Percentiles rank a stretch among this genome's conserved stretches.
Evolutionary conservation across 1,140 invertebrate genomes (phyloP).

Genomic region (Hydropsyche tenuis): DNA sequence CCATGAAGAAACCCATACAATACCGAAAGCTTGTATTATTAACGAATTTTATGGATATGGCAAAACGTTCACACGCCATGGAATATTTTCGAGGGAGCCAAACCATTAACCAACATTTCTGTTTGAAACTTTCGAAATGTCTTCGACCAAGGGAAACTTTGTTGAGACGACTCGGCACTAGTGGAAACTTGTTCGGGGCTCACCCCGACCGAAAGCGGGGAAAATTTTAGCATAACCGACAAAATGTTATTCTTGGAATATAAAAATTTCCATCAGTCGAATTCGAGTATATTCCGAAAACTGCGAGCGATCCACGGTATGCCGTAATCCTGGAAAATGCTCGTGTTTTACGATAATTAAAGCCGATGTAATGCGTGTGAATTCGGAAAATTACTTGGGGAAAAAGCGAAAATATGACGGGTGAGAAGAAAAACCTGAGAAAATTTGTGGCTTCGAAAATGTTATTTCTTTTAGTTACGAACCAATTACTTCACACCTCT

Average conservation of each 20-base stretch:
- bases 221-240: too few relatives aligned
- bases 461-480: conserved; percentile 31
- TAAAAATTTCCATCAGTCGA: too few relatives aligned
- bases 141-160: neutral
- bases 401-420: conserved; percentile 17
- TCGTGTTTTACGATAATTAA: too few relatives aligned
- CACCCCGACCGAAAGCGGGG: neutral
- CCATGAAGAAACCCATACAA: too few relatives aligned
- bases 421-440: neutral
- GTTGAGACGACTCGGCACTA: conserved; percentile 1
- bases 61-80: neutral
- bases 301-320: too few relatives aligned
- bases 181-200: neutral
- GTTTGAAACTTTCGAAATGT: conserved; percentile 12
- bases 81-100: conserved; percentile 3
- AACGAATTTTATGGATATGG: too few relatives aligned
- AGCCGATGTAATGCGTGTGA: too few relatives aligned
- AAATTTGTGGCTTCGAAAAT: conserved; percentile 14
- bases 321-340: too few relatives aligned
- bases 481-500: conserved; percentile 36
- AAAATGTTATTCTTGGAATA: too few relatives aligned
- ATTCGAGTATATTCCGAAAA: too few relatives aligned
- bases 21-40: too few relatives aligned
- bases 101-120: conserved; percentile 21
- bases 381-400: too few relatives aligned